Conservation (phyloP, 2,113 vertebrate species). For the Acanthisitta chloris region DNA sequence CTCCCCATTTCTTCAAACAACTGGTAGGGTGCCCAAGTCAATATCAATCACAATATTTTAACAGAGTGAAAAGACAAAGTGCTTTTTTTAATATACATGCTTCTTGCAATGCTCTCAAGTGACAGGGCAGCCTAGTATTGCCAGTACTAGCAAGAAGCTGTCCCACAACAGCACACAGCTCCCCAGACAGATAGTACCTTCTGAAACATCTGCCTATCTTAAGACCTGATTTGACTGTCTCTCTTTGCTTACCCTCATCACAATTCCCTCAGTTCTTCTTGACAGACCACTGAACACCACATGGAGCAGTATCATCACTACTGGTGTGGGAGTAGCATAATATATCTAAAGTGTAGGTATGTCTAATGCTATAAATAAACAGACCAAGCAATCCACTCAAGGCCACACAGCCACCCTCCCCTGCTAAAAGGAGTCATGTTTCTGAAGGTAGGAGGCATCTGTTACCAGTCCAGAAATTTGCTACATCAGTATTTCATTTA, state of each 20-base stretch:
- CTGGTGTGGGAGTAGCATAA: background rate
- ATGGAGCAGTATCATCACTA: background rate
- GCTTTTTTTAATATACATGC: background rate
- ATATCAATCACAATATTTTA: background rate
- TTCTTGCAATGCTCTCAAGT: background rate
- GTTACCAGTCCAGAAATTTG: background rate
- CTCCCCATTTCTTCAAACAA: background rate
- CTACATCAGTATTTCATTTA: background rate
- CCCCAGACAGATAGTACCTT: background rate
- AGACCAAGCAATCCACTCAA: background rate
- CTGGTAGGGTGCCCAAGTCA: background rate
- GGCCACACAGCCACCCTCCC: background rate
- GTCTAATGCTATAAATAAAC: no score
- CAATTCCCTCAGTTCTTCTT: background rate
- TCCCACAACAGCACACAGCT: background rate
- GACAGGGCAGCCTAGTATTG: accelerated
- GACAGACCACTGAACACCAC: background rate
- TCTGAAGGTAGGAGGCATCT: background rate
- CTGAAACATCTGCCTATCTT: background rate
- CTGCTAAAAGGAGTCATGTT: background rate
- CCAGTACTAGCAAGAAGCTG: background rate
- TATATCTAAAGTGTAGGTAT: background rate
- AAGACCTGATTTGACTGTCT: background rate
- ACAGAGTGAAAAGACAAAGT: background rate
- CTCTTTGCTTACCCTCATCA: background rate